A percentile compares a stretch with the other conserved stretches of the same genome.
phyloP scores from a whole-genome alignment of 1,140 invertebrate species.

The Sogatella furcifera region DNA sequence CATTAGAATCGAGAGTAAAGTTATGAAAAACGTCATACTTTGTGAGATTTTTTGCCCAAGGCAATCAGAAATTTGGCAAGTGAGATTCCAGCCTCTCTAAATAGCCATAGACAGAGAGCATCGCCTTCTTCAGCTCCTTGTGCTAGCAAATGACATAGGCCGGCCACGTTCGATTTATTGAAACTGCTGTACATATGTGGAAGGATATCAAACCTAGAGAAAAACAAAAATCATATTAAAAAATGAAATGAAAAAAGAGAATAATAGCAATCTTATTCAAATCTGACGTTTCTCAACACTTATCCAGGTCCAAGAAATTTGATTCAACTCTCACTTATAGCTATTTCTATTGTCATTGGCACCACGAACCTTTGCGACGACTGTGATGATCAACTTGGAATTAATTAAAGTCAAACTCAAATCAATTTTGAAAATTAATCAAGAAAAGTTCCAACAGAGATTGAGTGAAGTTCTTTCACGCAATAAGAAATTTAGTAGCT shows the following conservation, averaged over 20 bases:
- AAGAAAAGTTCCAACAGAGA: too few species aligned
- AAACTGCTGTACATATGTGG: slow-evolving; percentile 72
- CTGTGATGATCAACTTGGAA: too few species aligned
- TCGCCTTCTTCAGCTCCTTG: slow-evolving; percentile 58
- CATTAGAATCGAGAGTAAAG: too few species aligned
- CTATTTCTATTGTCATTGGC: too few species aligned
- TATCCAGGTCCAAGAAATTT: too few species aligned
- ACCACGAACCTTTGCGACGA: too few species aligned
- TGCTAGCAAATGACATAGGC: slow-evolving; percentile 63
- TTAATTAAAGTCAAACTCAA: too few species aligned
- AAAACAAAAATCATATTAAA: neutral
- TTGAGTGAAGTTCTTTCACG: too few species aligned
- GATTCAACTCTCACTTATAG: too few species aligned
- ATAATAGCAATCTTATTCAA: neutral
- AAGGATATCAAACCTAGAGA: slow-evolving; percentile 45
- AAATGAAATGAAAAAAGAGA: neutral
- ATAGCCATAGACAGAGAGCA: slow-evolving; percentile 55
- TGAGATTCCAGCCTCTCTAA: slow-evolving; percentile 61
- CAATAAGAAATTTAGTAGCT: too few species aligned
- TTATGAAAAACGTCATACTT: neutral
- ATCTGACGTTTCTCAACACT: too few species aligned
- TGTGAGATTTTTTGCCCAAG: neutral
- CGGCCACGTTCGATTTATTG: slow-evolving; percentile 68
- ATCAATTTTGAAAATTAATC: too few species aligned
- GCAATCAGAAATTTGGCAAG: slow-evolving; percentile 43